Evolutionary conservation across 1,140 invertebrate species (phyloP), one percentile per base, ranked within the genome.

Genomic region (Drosophila nannoptera): DNA sequence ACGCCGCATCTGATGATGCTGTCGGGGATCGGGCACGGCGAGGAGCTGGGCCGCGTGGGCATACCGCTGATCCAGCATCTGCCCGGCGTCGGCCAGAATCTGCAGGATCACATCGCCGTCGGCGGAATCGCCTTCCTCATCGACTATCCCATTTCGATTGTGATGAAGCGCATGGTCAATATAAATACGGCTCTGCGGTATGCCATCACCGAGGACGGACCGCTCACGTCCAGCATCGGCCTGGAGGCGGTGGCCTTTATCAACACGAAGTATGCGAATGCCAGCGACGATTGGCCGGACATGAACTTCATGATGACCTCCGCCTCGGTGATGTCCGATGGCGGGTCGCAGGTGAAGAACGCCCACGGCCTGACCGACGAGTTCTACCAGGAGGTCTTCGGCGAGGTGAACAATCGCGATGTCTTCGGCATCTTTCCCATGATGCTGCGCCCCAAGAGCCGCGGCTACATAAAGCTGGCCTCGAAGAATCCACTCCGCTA

Each of bases 261-360:
- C 43, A 93, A 94, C 0, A 97, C 96, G 0, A 96, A 96, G 87
- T 97, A 96, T 82, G 94, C 94, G 0, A 97, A 97, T 81, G 90
- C 92, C 61, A 92, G 92, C 0, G 94, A 96, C 62, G 96, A 97
- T 78, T 97, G 95, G 95, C 96, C 96, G 0, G 96, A 97, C 78
- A 96, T 97, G 58, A 95, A 97, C 71, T 96, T 97, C 78, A 97
- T 88, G 94, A 90, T 97, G 86, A 94, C 95, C 0, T 94, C 95
- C n/a, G 92, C 94, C 0, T 95, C 94, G 0, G 94, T 94, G 0
- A 93, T 91, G 49, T 95, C 95, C 0, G 95, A 96, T 72, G 88
- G 88, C 4, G 88, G 88, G 0, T 93, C 91, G 0, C 93, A 94
- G 62, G 93, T 94, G 0, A 95, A 94, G 75, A 92, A 90, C 42